These are phyloP conservation scores for Tachina grossa DNA, from an alignment of 2,888 invertebrate genomes.

Conservation along the genomic window DNA sequence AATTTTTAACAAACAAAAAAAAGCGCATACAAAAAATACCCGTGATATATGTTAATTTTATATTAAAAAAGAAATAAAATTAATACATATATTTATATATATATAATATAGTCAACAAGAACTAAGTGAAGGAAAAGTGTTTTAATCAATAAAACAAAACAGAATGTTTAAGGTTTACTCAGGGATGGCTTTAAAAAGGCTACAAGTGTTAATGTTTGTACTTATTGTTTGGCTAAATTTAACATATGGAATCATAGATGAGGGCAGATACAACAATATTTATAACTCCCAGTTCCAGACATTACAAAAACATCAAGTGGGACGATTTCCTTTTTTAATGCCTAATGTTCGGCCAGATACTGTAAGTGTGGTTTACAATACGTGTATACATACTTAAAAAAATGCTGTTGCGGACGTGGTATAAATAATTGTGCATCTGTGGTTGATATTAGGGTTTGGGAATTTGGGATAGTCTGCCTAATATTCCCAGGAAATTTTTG, in stretches of 20 bases:
- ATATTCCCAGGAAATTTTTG: too few species aligned
- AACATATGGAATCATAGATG: slow-evolving; percentile 68
- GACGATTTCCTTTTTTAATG: slow-evolving; percentile 89
- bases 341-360: slow-evolving; percentile 90
- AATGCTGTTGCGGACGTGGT: not conserved
- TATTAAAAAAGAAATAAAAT: slow-evolving; percentile 8
- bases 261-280: slow-evolving; percentile 55
- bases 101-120: slow-evolving; percentile 9
- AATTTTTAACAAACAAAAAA: slow-evolving; percentile 41
- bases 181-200: slow-evolving; percentile 64
- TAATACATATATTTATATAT: not conserved
- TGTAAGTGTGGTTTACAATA: slow-evolving; percentile 83
- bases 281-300: slow-evolving; percentile 48
- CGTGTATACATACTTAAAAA: not conserved
- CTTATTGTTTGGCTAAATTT: slow-evolving; percentile 55
- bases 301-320: slow-evolving; percentile 70
- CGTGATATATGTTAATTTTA: slow-evolving; percentile 15
- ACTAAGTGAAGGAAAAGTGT: slow-evolving; percentile 25
- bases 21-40: slow-evolving; percentile 32
- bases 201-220: slow-evolving; percentile 67
- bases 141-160: slow-evolving; percentile 45
- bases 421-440: not conserved
- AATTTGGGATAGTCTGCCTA: too few species aligned
- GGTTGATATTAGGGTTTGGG: not conserved
- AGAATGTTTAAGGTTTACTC: slow-evolving; percentile 60